Evolutionary conservation across 2,113 vertebrate species (phyloP), one percentile per base, ranked within the genome.

Genomic region (Fulmarus glacialis): DNA sequence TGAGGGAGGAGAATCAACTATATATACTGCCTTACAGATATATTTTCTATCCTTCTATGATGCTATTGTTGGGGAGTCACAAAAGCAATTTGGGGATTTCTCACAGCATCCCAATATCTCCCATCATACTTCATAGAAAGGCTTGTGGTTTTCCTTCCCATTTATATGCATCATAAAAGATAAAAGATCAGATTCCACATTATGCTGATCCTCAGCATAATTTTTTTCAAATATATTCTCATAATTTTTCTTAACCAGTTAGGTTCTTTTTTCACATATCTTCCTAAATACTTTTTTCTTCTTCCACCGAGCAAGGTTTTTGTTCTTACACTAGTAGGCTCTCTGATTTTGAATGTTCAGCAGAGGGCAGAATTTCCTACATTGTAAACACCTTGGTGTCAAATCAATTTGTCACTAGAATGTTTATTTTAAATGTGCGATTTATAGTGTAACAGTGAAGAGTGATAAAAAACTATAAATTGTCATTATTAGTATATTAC

Each of bases 311-410:
- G 62, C 34, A 40, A 45, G 32, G 2, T 52, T 92, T 80, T 79
- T 90, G 27, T 82, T 78, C 53, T 68, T 82, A 38, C 7, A 4
- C 34, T 38, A 34, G n/a, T 78, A 79, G 59, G 43, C 10, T 80
- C 80, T 67, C 75, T 97, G 95, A 86, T 93, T 80, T 89, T 59
- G 36, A 94, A 38, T 74, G 92, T 97, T 96, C 98, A 98, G 98
- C 92, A 98, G 98, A 97, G 97, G 98, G 98, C 98, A 98, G 98
- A 89, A 97, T 98, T 98, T 97, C 92, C 98, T 95, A 95, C 8
- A 0, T 96, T 97, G 97, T 98, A 94, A 98, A 87, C 75, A 94
- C 42, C 75, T 91, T 9, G 0, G 48, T 84, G 93, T 68, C 83
- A 86, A 96, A 89, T 66, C 60, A 71, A 83, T 96, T 97, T 97